Conservation (phyloP, 2,797 vertebrate species). For the Sparidentex hasta region DNA sequence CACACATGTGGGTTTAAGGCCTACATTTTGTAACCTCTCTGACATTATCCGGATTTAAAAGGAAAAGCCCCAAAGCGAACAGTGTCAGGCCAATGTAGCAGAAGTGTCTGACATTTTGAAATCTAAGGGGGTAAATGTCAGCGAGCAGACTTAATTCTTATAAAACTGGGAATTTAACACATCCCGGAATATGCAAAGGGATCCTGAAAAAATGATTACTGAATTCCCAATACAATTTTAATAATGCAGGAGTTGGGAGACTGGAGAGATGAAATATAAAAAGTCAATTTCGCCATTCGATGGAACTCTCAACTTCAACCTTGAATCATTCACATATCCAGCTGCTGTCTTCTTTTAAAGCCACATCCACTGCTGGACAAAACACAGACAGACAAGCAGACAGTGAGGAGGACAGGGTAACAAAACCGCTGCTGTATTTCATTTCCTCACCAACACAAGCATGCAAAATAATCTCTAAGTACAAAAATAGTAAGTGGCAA, state of each 20-base stretch:
- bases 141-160: constrained; percentile 21
- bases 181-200: constrained; percentile 21
- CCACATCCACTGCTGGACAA: neutral
- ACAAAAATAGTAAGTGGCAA: constrained; percentile 1
- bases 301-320: constrained; percentile 4
- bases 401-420: neutral
- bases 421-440: neutral
- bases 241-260: constrained; percentile 8
- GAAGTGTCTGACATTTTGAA: constrained; percentile 30
- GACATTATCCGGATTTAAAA: neutral
- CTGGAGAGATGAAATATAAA: neutral
- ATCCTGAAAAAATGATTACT: constrained; percentile 36
- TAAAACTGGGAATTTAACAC: constrained; percentile 26
- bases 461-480: neutral
- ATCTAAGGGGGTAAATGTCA: constrained; percentile 33
- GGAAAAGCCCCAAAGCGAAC: constrained; percentile 2
- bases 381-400: constrained; percentile 5
- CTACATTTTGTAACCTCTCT: neutral
- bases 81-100: neutral
- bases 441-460: neutral
- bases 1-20: neutral
- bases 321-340: neutral
- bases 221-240: constrained; percentile 33
- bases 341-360: neutral
- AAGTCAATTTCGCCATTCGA: constrained; percentile 14